Evolutionary conservation across 2,888 invertebrate species (phyloP), one percentile per base, ranked within the genome.

Genomic region (Trypoxylon attenuatum): DNA sequence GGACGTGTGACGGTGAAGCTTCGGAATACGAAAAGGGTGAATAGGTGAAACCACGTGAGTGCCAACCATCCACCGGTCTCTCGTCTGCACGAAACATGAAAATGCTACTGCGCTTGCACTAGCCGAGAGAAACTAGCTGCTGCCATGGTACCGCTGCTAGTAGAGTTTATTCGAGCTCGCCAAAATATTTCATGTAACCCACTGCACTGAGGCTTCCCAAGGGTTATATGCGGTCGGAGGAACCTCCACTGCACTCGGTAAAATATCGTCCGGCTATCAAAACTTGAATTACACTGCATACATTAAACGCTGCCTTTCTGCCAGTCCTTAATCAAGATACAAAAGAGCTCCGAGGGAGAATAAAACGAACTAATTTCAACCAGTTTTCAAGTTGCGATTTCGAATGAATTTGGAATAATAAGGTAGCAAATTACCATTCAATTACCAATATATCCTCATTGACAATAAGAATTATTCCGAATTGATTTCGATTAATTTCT

Each of bases 261-360:
- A 82, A 81, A 80, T n/a, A n/a, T 78, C 69, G 79, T 74, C 77
- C 66, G 68, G 62, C 78, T 76, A 79, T 82, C 78, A 81, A 78
- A 78, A 71, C 69, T 73, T 70, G 65, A 46, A 65, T 61, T 60
- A 61, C 53, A 15, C n/a, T n/a, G n/a, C n/a, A n/a, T n/a, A n/a
- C n/a, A n/a, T n/a, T n/a, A n/a, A n/a, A n/a, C n/a, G n/a, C n/a
- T n/a, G n/a, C n/a, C n/a, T n/a, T n/a, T n/a, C n/a, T n/a, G n/a
- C n/a, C n/a, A n/a, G n/a, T n/a, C n/a, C n/a, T n/a, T n/a, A n/a
- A n/a, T n/a, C n/a, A n/a, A n/a, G n/a, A n/a, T n/a, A n/a, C n/a
- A 41, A 41, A 41, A 4, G n/a, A 38, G 15, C 2, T 25, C 0
- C 33, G 10, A 33, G 10, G 27, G 6, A 27, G n/a, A 1, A 2